Conservation (phyloP, 2,888 invertebrate species). For the Phengaris arion region DNA sequence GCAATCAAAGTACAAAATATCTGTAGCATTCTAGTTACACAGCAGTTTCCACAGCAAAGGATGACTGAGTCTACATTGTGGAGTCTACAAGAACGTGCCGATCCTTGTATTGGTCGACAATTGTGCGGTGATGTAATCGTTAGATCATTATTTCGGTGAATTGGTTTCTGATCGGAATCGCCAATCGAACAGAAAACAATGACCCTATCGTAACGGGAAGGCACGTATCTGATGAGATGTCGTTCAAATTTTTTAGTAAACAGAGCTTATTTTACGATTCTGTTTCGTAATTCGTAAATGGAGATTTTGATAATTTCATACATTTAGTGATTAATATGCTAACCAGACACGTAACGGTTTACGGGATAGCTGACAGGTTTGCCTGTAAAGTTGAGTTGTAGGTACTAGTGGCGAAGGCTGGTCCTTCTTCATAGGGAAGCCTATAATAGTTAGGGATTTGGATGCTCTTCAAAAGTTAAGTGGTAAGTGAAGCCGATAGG, state of each 20-base stretch:
- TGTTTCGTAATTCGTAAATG: too few species aligned
- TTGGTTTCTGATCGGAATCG: neutral
- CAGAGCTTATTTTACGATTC: neutral
- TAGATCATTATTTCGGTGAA: conserved; percentile 7
- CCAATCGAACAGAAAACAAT: conserved; percentile 18
- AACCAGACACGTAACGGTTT: too few species aligned
- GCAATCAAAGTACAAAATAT: neutral
- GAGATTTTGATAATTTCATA: too few species aligned
- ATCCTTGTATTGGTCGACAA: neutral
- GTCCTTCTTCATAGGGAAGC: too few species aligned
- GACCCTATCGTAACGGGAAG: conserved; percentile 18
- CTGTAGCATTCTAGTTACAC: neutral
- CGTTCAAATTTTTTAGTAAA: conserved; percentile 10
- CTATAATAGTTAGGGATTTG: too few species aligned
- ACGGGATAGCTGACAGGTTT: too few species aligned
- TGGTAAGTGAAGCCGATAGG: too few species aligned
- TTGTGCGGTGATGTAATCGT: conserved; percentile 18
- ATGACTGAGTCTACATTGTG: too few species aligned
- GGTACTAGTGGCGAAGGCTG: too few species aligned
- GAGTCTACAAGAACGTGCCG: neutral
- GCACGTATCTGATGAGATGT: conserved; percentile 26
- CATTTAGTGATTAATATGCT: too few species aligned
- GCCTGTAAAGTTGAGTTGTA: too few species aligned
- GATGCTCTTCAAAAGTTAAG: too few species aligned
- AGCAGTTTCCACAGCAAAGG: neutral